Percentiles rank a stretch among this genome's conserved stretches.
These are phyloP conservation scores for Heterotis niloticus DNA, from an alignment of 2,113 vertebrate species.

Conservation along the genomic window DNA sequence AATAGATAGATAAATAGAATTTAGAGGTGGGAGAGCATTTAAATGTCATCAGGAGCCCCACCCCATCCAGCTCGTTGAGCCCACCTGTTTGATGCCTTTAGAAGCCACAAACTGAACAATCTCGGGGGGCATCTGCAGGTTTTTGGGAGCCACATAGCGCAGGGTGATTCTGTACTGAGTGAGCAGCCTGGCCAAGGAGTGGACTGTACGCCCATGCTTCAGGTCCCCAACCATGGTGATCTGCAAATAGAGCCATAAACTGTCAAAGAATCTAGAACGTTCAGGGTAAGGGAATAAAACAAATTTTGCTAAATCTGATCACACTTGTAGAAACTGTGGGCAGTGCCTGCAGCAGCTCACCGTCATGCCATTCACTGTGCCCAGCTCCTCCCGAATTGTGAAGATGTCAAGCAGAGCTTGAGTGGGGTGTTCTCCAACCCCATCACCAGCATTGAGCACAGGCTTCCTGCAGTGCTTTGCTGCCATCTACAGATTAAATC, in stretches of 20 bases:
- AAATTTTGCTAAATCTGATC: no score
- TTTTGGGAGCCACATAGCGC: conserved; percentile 84
- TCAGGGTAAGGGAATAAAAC: no score
- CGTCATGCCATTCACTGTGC: conserved; percentile 98
- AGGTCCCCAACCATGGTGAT: conserved; percentile 97
- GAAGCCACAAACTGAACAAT: conserved; percentile 84
- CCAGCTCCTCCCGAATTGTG: conserved; percentile 95
- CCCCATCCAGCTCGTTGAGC: not conserved
- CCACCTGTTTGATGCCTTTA: conserved; percentile 89
- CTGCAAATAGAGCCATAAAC: conserved; percentile 48
- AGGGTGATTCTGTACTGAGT: conserved; percentile 89
- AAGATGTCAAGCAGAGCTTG: conserved; percentile 94
- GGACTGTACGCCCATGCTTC: conserved; percentile 93
- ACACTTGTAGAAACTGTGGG: not conserved
- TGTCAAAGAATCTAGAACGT: not conserved
- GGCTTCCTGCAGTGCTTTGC: conserved; percentile 88
- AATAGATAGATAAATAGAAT: not conserved
- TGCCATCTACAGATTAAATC: conserved; percentile 67
- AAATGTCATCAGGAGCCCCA: not conserved
- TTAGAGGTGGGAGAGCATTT: not conserved
- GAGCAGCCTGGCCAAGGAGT: conserved; percentile 89
- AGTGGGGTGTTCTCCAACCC: conserved; percentile 91
- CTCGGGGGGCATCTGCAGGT: conserved; percentile 80
- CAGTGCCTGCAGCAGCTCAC: conserved; percentile 57
- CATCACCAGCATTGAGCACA: conserved; percentile 90